phyloP scores from a whole-genome alignment of 2,113 vertebrate genomes.

The Mionectes macconnelli region DNA sequence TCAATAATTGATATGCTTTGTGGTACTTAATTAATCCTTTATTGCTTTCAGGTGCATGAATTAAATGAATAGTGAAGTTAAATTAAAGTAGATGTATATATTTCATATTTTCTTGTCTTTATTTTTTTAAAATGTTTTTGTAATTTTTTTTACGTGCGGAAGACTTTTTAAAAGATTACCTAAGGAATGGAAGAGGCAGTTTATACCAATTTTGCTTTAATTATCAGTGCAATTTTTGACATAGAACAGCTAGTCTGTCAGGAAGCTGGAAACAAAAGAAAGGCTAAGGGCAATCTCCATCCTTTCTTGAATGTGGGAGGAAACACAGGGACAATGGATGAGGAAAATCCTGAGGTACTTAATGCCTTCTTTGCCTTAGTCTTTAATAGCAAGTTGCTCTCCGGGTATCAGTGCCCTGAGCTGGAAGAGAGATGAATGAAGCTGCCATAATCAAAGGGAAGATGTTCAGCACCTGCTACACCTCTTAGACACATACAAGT shows the following conservation, averaged over 20 bases:
- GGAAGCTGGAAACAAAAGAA: not conserved
- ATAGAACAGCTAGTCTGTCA: not conserved
- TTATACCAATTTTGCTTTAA: not conserved
- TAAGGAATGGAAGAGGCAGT: not conserved
- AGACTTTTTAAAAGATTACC: not conserved
- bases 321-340: not conserved
- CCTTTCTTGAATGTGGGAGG: not conserved
- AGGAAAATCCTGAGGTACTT: not conserved
- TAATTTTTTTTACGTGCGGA: not conserved
- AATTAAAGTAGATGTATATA: not conserved
- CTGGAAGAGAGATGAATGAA: not conserved
- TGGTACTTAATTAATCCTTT: not conserved
- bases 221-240: not conserved
- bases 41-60: not conserved
- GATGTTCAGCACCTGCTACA: not conserved
- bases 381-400: not conserved
- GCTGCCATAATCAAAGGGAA: not conserved
- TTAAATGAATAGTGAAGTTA: not conserved
- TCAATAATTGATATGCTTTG: not conserved
- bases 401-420: not conserved
- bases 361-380: not conserved
- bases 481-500: not conserved
- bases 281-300: not conserved
- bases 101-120: not conserved
- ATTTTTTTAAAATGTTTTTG: not conserved